Conservation (phyloP, 2,113 vertebrate genomes). For the Rhinoderma darwinii region DNA sequence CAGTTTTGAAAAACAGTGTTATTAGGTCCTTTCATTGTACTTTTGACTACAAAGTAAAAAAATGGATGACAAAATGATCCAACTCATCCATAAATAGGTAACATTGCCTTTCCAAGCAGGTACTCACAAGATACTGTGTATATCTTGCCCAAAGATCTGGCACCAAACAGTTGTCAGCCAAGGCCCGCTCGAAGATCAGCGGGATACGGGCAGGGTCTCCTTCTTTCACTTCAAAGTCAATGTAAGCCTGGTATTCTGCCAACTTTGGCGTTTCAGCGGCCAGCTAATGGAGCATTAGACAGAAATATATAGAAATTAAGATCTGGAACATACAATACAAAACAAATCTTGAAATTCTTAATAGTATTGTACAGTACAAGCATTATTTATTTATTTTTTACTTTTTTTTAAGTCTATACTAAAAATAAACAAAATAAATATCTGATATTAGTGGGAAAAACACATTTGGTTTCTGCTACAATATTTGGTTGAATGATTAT, state of each 20-base stretch:
- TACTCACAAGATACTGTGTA: conserved; percentile 91
- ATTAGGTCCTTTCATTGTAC: not conserved
- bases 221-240: conserved; percentile 89
- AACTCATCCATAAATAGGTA: not conserved
- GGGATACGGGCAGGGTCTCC: conserved; percentile 93
- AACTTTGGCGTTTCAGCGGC: conserved; percentile 89
- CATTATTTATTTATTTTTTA: no score
- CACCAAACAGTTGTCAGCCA: conserved; percentile 96
- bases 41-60: not conserved
- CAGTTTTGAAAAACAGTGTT: not conserved
- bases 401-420: no score
- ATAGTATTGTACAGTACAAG: not conserved
- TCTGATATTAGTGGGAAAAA: no score
- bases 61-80: not conserved
- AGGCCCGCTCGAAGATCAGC: conserved; percentile 88
- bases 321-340: not conserved
- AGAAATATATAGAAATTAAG: not conserved
- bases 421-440: no score
- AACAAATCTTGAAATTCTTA: not conserved
- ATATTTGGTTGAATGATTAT: not conserved
- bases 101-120: not conserved
- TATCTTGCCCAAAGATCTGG: conserved; percentile 95
- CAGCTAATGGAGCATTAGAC: conserved; percentile 71
- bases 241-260: conserved; percentile 91
- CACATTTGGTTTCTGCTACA: no score